Conservation (phyloP, 2,888 invertebrate genomes). For the Tethea ocularis region DNA sequence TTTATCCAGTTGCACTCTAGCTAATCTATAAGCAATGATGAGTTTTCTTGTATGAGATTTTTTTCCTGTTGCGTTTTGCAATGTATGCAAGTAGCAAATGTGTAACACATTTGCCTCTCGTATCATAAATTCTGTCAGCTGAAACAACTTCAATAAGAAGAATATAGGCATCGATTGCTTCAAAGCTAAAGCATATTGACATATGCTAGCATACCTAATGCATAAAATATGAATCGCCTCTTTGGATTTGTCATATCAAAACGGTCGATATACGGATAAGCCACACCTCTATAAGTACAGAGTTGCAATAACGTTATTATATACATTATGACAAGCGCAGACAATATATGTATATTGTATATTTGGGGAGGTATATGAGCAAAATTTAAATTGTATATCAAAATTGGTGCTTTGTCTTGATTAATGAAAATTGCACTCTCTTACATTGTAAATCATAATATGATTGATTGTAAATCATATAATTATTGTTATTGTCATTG, state of each 20-base stretch:
- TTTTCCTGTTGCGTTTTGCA: too few species aligned
- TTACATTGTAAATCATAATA: neutral
- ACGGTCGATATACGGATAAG: constrained; percentile 55
- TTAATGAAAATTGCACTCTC: constrained; percentile 5
- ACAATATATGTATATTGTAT: constrained; percentile 39
- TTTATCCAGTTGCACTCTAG: too few species aligned
- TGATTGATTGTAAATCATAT: neutral
- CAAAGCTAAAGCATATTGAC: constrained; percentile 38
- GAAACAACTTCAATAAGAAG: constrained; percentile 37
- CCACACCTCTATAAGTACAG: constrained; percentile 47
- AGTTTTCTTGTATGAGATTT: too few species aligned
- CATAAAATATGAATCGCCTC: constrained; percentile 76
- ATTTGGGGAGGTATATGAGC: neutral
- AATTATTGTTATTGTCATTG: neutral
- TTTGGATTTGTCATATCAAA: constrained; percentile 76
- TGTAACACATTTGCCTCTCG: too few species aligned
- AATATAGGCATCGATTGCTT: constrained; percentile 33
- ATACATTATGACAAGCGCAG: constrained; percentile 55
- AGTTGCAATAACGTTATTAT: constrained; percentile 16
- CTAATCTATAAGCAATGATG: too few species aligned
- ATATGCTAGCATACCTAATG: constrained; percentile 62
- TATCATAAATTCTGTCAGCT: constrained; percentile 17
- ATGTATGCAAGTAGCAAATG: too few species aligned
- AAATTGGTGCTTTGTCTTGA: constrained; percentile 6
- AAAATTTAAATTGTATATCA: constrained; percentile 5